phyloP scores from a whole-genome alignment of 2,888 invertebrate genomes.

The Agriopis leucophaearia region DNA sequence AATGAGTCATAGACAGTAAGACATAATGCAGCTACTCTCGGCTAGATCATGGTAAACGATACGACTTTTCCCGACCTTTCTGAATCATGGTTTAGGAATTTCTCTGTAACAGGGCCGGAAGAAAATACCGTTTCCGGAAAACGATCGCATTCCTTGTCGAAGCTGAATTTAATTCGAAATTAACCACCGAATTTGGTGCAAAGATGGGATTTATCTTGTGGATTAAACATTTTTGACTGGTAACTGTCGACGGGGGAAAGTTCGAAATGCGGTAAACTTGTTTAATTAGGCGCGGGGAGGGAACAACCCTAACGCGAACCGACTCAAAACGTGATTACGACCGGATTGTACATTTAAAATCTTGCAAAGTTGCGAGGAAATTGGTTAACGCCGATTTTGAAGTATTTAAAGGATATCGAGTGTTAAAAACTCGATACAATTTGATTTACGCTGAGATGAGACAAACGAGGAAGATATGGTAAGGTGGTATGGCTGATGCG shows the following conservation, averaged over 20 bases:
- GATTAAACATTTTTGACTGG: constrained; percentile 47
- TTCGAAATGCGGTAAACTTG: constrained; percentile 46
- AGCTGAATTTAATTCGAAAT: constrained; percentile 49
- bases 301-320: constrained; percentile 46
- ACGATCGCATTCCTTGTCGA: constrained; percentile 35
- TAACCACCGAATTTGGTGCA: constrained; percentile 45
- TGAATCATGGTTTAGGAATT: constrained; percentile 45
- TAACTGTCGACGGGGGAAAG: constrained; percentile 45
- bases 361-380: constrained; percentile 20
- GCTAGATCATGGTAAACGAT: constrained; percentile 47
- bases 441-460: not conserved
- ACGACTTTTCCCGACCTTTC: constrained; percentile 39
- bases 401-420: constrained; percentile 9
- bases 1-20: constrained; percentile 70
- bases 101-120: constrained; percentile 38
- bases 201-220: constrained; percentile 47
- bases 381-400: constrained; percentile 27
- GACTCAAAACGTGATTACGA: constrained; percentile 36
- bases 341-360: constrained; percentile 31
- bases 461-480: too few species aligned
- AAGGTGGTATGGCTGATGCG: too few species aligned
- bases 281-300: constrained; percentile 52
- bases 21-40: constrained; percentile 19
- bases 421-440: not conserved
- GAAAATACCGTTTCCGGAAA: constrained; percentile 25